Base-by-base conservation (phyloP, 2,113 vertebrate species). In the Motacilla tschutschensis region DNA sequence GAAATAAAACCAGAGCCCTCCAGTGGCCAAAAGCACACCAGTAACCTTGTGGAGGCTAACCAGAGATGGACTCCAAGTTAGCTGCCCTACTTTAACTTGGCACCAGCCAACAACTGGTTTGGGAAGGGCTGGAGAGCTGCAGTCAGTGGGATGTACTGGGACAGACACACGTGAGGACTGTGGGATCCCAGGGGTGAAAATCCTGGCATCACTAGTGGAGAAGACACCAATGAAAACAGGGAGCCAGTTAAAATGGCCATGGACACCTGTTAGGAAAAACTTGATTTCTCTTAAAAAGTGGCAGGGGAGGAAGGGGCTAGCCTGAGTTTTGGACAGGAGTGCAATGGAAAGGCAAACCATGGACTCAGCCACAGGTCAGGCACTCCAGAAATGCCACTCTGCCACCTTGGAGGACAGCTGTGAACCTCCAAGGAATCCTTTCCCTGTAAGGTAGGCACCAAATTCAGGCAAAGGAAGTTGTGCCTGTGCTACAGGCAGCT, bases 1-100 rank as follows among this genome's bases (percentile, higher is more conserved):
- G 40, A 83, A 87, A 71, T 48, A 77, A 78, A 77, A 28, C 48
- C 43, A 43, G 65, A 87, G 73, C 72, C 78, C 79, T 85, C 57
- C 28, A 1, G 35, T 89, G 79, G 93, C 79, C 60, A 87, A 79
- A 90, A 70, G 41, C 4, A 3, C 58, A 51, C 22, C 3, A 4
- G 58, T 81, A 79, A 50, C 66, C 85, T 79, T 69, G 66, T 75
- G 50, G 33, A 91, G 43, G 63, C 46, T 70, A 79, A 83, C 17
- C 22, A 50, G 74, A 54, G 53, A 46, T 20, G 18, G 38, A 72
- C 48, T 83, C 46, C n/a, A 15, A 64, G 66, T 41, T 53, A 50
- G 33, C 26, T 90, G 72, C 53, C 44, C 75, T 82, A 44, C 28
- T 93, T 91, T 63, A 77, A 46, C 29, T 66, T 74, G 60, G 47